These are phyloP conservation scores for Panagrolaimus sp. DNA, from an alignment of 1,140 invertebrate genomes.

Conservation along the genomic window DNA sequence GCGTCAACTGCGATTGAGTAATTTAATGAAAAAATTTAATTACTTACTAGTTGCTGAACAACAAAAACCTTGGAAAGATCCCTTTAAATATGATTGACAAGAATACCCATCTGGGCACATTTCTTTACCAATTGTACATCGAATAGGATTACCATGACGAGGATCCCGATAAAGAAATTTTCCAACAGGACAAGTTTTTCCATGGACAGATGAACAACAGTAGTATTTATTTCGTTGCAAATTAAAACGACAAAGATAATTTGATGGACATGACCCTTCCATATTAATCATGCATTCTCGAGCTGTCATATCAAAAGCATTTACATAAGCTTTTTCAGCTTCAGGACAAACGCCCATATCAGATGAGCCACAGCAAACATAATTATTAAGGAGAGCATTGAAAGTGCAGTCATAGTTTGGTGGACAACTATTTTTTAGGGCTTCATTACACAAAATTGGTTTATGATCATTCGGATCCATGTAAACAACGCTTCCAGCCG, in stretches of 20 bases:
- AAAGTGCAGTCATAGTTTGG: constrained; percentile 5
- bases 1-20: constrained; percentile 56
- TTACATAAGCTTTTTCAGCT: constrained; percentile 25
- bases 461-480: constrained; percentile 18
- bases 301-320: constrained; percentile 22
- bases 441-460: constrained; percentile 27
- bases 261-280: constrained; percentile 22
- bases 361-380: constrained; percentile 29
- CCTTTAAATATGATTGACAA: constrained; percentile 43
- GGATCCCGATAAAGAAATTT: constrained; percentile 57
- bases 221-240: constrained; percentile 26
- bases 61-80: constrained; percentile 58
- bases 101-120: constrained; percentile 48
- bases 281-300: constrained; percentile 12
- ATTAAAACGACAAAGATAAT: constrained; percentile 30
- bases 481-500: constrained; percentile 32
- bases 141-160: constrained; percentile 50
- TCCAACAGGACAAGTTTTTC: constrained; percentile 41
- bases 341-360: constrained; percentile 34
- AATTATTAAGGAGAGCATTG: constrained; percentile 14
- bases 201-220: constrained; percentile 21
- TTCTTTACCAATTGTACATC: constrained; percentile 54
- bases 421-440: constrained; percentile 6
- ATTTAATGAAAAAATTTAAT: background rate
- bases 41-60: constrained; percentile 43